Evolutionary conservation across 2,888 invertebrate genomes (phyloP).

Genomic region (Unio delphinus): DNA sequence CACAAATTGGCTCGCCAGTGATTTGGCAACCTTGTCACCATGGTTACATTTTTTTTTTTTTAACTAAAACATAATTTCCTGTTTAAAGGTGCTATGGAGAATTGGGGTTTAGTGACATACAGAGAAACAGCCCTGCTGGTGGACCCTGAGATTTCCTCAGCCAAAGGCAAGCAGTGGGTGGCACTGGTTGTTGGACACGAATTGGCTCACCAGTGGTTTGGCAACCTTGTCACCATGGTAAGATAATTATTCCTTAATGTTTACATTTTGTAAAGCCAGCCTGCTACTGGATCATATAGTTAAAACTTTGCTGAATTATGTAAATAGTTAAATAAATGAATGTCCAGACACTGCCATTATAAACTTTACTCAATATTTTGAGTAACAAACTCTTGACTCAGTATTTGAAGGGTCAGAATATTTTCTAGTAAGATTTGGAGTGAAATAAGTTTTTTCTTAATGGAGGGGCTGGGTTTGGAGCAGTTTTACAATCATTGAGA

Average conservation of each 20-base stretch:
- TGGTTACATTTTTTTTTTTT: conserved; percentile 74
- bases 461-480: too few relatives aligned
- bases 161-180: conserved; percentile 73
- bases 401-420: too few relatives aligned
- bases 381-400: too few relatives aligned
- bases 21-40: conserved; percentile 98
- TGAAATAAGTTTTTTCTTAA: too few relatives aligned
- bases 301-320: too few relatives aligned
- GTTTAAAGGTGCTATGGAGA: conserved; percentile 90
- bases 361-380: too few relatives aligned
- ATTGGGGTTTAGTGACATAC: conserved; percentile 97
- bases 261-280: too few relatives aligned
- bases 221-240: conserved; percentile 95
- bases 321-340: too few relatives aligned
- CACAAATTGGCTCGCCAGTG: conserved; percentile 98
- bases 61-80: not conserved
- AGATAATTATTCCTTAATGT: conserved; percentile 3
- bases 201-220: conserved; percentile 98
- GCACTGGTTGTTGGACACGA: conserved; percentile 89
- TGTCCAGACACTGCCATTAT: too few relatives aligned
- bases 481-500: too few relatives aligned
- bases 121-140: conserved; percentile 92
- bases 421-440: too few relatives aligned
- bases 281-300: too few relatives aligned
- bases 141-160: conserved; percentile 91